Conservation (phyloP, 2,797 vertebrate genomes). For the Cuniculus paca region DNA sequence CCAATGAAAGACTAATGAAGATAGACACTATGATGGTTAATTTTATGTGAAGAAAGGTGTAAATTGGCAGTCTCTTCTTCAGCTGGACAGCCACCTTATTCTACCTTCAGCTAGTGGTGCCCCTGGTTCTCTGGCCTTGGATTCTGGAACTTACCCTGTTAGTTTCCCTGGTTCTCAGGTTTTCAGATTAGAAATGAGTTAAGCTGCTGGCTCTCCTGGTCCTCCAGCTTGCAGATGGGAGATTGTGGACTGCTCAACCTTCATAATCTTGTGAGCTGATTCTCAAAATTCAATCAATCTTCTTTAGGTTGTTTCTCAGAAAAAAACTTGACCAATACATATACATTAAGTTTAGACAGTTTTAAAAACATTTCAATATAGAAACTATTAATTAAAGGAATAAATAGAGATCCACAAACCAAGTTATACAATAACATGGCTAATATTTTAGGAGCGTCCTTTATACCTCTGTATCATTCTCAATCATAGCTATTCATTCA, state of each 20-base stretch:
- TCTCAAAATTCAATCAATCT: neutral
- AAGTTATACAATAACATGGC: neutral
- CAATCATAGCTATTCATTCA: neutral
- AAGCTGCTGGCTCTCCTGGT: neutral
- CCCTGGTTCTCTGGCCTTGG: neutral
- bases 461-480: neutral
- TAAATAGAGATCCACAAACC: neutral
- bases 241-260: too few species aligned
- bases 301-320: neutral
- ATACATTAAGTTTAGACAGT: neutral
- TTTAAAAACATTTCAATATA: constrained; percentile 38
- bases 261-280: neutral
- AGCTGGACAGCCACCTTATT: neutral
- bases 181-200: neutral
- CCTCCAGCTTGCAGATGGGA: too few species aligned
- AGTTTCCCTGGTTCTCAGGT: neutral
- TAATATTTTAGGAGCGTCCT: neutral
- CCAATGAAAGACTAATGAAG: neutral
- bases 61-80: neutral
- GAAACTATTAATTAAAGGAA: neutral
- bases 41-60: neutral
- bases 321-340: neutral
- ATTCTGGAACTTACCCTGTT: neutral
- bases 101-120: neutral
- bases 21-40: neutral